A percentile compares a stretch with the other conserved stretches of the same genome.
These are phyloP conservation scores for Drosophila biarmipes DNA, from an alignment of 1,140 invertebrate species.

Conservation along the genomic window DNA sequence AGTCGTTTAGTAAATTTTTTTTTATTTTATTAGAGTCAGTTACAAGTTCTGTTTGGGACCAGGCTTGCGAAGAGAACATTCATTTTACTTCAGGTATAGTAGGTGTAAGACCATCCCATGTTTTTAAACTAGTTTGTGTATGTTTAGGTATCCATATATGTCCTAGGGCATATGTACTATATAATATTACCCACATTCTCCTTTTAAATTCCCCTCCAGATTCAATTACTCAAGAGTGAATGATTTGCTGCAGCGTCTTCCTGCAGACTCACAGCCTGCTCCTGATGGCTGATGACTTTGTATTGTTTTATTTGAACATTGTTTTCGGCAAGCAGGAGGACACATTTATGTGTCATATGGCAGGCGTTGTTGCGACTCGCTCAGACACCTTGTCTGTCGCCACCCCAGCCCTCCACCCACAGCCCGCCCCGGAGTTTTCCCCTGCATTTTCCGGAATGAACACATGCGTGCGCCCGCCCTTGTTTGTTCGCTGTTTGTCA, in stretches of 20 bases:
- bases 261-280: conserved; percentile 6
- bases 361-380: conserved; percentile 41
- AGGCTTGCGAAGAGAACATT: too few relatives aligned
- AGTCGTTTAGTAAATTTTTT: too few relatives aligned
- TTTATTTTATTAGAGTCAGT: too few relatives aligned
- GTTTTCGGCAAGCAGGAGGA: conserved; percentile 38
- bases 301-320: conserved; percentile 65
- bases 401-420: too few relatives aligned
- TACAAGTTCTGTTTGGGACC: too few relatives aligned
- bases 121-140: background rate
- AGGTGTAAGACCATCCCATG: too few relatives aligned
- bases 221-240: background rate
- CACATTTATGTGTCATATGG: conserved; percentile 57
- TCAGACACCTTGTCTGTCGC: conserved; percentile 54
- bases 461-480: conserved; percentile 47
- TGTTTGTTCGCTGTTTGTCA: conserved; percentile 58
- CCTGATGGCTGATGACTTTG: conserved; percentile 48
- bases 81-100: too few relatives aligned
- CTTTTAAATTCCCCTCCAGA: too few relatives aligned
- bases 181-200: too few relatives aligned
- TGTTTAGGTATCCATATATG: too few relatives aligned
- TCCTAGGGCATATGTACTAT: too few relatives aligned
- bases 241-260: conserved; percentile 1
- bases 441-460: conserved; percentile 49
- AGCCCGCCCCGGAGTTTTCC: background rate